A percentile compares a stretch with the other conserved stretches of the same genome.
phyloP scores from a whole-genome alignment of 2,113 vertebrate species.

The Tychaedon coryphoeus region DNA sequence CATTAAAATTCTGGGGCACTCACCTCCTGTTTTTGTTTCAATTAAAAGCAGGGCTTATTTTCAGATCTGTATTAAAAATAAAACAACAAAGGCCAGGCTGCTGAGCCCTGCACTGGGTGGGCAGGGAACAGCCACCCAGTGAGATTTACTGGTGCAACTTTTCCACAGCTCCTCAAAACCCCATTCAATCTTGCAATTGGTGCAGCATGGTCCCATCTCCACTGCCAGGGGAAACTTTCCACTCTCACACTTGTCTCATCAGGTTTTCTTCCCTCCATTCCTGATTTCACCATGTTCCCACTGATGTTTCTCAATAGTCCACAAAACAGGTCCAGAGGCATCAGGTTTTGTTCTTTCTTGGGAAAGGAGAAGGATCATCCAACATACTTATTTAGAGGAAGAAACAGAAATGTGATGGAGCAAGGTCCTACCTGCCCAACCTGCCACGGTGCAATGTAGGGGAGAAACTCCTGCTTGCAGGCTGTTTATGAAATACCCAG shows the following conservation, averaged over 20 bases:
- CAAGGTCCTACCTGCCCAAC: not conserved
- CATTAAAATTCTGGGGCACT: not conserved
- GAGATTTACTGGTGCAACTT: not conserved
- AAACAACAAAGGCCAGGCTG: not conserved
- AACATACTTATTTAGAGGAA: not conserved
- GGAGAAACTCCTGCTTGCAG: not conserved
- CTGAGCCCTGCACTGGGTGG: not conserved
- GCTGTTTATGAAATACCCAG: not conserved
- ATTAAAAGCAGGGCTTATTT: not conserved
- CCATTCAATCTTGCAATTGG: accelerated
- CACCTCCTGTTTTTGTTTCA: slow-evolving; percentile 15
- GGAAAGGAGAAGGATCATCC: not conserved
- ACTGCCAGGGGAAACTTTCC: not conserved
- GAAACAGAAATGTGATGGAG: not conserved
- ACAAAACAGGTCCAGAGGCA: not conserved
- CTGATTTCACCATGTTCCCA: accelerated
- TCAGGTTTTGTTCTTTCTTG: not conserved
- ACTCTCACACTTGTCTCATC: accelerated
- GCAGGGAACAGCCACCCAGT: not conserved
- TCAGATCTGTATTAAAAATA: not conserved
- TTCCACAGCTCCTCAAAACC: not conserved
- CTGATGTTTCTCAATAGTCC: not conserved
- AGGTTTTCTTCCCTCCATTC: not conserved
- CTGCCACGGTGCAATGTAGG: accelerated
- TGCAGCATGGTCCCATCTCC: not conserved